Conservation (phyloP, 2,797 vertebrate species). For the Lepus oiostolus region DNA sequence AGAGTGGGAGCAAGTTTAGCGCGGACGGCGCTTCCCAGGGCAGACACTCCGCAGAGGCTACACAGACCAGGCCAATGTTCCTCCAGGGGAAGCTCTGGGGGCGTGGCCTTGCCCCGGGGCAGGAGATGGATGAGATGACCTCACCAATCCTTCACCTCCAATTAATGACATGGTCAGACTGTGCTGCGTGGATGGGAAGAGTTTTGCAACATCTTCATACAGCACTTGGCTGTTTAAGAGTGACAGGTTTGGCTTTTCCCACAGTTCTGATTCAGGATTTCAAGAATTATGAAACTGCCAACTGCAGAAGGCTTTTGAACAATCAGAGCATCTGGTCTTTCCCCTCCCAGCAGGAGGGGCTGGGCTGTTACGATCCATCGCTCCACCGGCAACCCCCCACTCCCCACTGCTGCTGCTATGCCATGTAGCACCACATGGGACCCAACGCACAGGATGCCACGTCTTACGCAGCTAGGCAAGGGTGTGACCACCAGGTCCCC, state of each 20-base stretch:
- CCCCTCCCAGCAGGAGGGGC: background rate
- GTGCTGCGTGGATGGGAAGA: background rate
- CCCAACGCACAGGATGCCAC: background rate
- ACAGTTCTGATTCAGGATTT: constrained; percentile 29
- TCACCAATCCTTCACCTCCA: background rate
- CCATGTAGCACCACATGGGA: background rate
- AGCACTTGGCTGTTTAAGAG: background rate
- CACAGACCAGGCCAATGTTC: background rate
- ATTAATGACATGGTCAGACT: fast-evolving
- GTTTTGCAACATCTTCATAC: background rate
- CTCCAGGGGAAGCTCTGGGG: background rate
- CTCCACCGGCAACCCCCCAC: background rate
- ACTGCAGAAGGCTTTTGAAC: constrained; percentile 34
- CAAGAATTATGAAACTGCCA: constrained; percentile 14
- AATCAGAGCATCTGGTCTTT: background rate
- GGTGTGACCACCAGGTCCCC: background rate
- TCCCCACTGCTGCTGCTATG: no score
- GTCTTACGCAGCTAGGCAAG: background rate
- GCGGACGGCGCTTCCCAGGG: background rate
- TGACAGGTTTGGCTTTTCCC: constrained; percentile 32
- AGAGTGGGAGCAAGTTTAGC: background rate
- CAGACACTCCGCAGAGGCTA: background rate
- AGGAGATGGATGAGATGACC: background rate
- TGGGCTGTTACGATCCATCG: background rate
- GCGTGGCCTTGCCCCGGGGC: background rate